Percentiles rank a stretch among this genome's conserved stretches.
Evolutionary conservation across 2,113 vertebrate genomes (phyloP).

Genomic region (Peucedramus taeniatus): DNA sequence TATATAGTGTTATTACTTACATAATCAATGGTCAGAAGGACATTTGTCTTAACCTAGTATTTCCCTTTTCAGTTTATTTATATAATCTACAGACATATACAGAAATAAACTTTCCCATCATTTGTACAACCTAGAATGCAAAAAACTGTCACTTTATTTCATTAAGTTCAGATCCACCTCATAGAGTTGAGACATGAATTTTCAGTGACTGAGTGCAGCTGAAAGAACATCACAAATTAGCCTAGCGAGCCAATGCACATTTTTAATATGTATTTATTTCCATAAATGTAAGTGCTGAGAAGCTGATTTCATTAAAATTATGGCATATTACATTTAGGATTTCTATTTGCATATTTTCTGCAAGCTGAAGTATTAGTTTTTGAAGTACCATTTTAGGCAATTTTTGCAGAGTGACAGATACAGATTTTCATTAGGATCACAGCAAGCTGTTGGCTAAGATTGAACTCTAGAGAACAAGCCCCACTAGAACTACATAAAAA

Average conservation of each 20-base stretch:
- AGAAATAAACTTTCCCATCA: background rate
- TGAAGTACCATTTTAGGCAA: conserved; percentile 58
- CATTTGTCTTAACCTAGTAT: background rate
- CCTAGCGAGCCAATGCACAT: conserved; percentile 13
- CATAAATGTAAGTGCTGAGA: conserved; percentile 50
- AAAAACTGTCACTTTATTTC: conserved; percentile 26
- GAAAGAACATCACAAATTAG: conserved; percentile 20
- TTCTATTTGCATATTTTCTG: conserved; percentile 64
- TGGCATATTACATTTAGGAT: conserved; percentile 34
- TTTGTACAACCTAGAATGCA: conserved; percentile 24
- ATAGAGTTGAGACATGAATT: conserved; percentile 26
- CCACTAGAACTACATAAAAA: conserved; percentile 14
- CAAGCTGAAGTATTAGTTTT: conserved; percentile 61
- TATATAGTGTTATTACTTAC: background rate
- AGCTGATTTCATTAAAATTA: conserved; percentile 70
- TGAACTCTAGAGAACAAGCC: background rate
- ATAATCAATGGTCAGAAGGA: background rate
- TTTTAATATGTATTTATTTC: conserved; percentile 56
- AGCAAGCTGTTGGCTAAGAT: conserved; percentile 37
- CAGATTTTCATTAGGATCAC: conserved; percentile 55
- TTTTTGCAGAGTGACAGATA: conserved; percentile 53
- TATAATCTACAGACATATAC: background rate
- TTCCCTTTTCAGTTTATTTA: background rate
- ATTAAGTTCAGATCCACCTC: conserved; percentile 56
- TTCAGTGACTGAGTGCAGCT: conserved; percentile 44